Percentiles rank a stretch among this genome's conserved stretches.
Evolutionary conservation across 2,888 invertebrate genomes (phyloP).

Genomic region (Agrotis ipsilon): DNA sequence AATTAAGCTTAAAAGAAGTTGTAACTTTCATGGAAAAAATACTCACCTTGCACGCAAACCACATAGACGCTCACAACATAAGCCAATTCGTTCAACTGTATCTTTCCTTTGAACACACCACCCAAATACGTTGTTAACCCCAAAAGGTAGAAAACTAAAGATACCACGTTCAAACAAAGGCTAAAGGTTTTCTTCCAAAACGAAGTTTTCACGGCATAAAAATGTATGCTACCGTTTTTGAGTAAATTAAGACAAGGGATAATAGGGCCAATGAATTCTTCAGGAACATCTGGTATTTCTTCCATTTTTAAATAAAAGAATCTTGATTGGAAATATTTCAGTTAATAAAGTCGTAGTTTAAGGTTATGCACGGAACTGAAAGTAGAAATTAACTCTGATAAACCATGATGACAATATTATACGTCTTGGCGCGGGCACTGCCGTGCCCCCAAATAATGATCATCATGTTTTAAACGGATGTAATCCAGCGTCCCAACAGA

Average conservation of each 20-base stretch:
- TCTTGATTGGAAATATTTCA: not conserved
- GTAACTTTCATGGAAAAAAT: not conserved
- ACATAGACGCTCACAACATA: slow-evolving; percentile 65
- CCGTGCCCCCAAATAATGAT: too few relatives aligned
- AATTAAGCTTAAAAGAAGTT: too few relatives aligned
- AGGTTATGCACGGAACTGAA: too few relatives aligned
- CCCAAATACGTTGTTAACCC: slow-evolving; percentile 56
- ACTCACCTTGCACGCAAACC: slow-evolving; percentile 66
- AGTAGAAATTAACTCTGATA: too few relatives aligned
- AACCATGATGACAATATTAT: too few relatives aligned
- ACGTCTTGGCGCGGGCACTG: too few relatives aligned
- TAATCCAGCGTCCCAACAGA: too few relatives aligned
- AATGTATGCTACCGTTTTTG: slow-evolving; percentile 50
- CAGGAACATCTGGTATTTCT: slow-evolving; percentile 44
- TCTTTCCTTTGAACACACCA: slow-evolving; percentile 51
- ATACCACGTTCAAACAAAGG: slow-evolving; percentile 48
- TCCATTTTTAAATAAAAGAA: slow-evolving; percentile 44
- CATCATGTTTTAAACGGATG: too few relatives aligned
- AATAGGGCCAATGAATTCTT: slow-evolving; percentile 63
- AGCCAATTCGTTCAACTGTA: slow-evolving; percentile 62
- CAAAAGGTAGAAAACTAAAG: slow-evolving; percentile 43
- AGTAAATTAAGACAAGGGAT: slow-evolving; percentile 59
- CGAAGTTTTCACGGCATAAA: slow-evolving; percentile 48
- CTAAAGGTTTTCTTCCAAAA: slow-evolving; percentile 47
- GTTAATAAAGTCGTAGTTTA: not conserved